These are phyloP conservation scores for Malaclemys terrapin DNA, from an alignment of 2,113 vertebrate genomes.

Conservation along the genomic window DNA sequence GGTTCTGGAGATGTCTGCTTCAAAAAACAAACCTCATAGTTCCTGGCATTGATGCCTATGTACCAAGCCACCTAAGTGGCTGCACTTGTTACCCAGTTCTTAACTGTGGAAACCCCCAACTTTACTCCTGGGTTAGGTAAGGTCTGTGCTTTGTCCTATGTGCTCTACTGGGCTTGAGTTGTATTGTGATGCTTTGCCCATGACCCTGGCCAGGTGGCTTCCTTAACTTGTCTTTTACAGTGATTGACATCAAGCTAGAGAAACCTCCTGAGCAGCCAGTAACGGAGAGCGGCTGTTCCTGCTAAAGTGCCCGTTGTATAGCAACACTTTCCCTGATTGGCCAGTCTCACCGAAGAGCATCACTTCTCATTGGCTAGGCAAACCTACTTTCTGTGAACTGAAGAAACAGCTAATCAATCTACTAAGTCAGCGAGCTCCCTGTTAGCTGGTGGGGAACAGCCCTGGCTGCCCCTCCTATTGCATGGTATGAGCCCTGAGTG, in stretches of 20 bases:
- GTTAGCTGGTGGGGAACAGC: constrained; percentile 72
- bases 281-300: constrained; percentile 91
- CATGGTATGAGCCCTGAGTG: constrained; percentile 89
- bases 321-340: constrained; percentile 83
- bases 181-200: background rate
- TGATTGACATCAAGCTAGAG: constrained; percentile 94
- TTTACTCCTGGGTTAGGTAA: background rate
- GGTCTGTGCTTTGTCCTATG: background rate
- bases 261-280: constrained; percentile 90
- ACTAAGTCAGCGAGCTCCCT: constrained; percentile 80
- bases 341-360: constrained; percentile 72
- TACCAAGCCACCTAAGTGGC: background rate
- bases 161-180: background rate
- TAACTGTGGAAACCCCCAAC: background rate
- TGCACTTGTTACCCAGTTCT: background rate
- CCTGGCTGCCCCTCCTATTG: constrained; percentile 82
- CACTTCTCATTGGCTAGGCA: constrained; percentile 76
- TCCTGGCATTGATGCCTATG: background rate
- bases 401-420: constrained; percentile 78
- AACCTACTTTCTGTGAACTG: constrained; percentile 80
- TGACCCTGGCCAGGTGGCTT: background rate
- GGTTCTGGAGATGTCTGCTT: background rate
- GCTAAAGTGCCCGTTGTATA: constrained; percentile 80
- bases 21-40: background rate
- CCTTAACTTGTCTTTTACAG: constrained; percentile 84